Conservation (phyloP, 2,888 invertebrate genomes). For the Hesperia comma region DNA sequence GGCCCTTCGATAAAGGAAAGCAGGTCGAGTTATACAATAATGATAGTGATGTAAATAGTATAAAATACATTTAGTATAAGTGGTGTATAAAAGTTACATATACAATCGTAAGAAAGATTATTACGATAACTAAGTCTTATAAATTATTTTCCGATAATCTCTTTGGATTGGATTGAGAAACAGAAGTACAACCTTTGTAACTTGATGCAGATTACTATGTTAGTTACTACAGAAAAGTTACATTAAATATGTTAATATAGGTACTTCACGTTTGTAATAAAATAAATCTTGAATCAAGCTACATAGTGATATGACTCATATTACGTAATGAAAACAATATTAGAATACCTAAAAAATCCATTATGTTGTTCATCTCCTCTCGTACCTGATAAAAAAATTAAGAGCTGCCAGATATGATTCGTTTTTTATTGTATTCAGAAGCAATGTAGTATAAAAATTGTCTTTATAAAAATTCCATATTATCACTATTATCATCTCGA, state of each 20-base stretch:
- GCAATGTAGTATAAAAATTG: not conserved
- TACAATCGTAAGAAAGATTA: slow-evolving; percentile 7
- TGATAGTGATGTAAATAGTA: slow-evolving; percentile 41
- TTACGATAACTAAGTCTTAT: slow-evolving; percentile 10
- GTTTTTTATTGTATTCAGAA: not conserved
- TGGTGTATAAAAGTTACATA: slow-evolving; percentile 20
- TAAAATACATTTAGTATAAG: slow-evolving; percentile 34
- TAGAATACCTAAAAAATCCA: slow-evolving; percentile 5
- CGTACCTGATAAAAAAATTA: not conserved
- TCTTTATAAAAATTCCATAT: no score
- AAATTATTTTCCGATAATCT: slow-evolving; percentile 25
- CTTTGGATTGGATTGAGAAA: slow-evolving; percentile 25
- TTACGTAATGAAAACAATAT: not conserved
- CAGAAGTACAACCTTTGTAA: slow-evolving; percentile 5
- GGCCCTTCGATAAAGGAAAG: slow-evolving; percentile 63
- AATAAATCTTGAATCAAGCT: slow-evolving; percentile 21
- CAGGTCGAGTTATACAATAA: slow-evolving; percentile 58
- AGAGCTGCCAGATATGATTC: slow-evolving; percentile 12
- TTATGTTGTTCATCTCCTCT: slow-evolving; percentile 1
- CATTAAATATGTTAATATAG: not conserved
- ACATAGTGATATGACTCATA: slow-evolving; percentile 16
- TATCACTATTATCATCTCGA: no score
- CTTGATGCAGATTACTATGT: slow-evolving; percentile 11
- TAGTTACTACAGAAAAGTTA: not conserved
- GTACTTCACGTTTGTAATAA: not conserved